These are phyloP conservation scores for Eumaeus atala DNA, from an alignment of 1,140 invertebrate species.

Conservation along the genomic window DNA sequence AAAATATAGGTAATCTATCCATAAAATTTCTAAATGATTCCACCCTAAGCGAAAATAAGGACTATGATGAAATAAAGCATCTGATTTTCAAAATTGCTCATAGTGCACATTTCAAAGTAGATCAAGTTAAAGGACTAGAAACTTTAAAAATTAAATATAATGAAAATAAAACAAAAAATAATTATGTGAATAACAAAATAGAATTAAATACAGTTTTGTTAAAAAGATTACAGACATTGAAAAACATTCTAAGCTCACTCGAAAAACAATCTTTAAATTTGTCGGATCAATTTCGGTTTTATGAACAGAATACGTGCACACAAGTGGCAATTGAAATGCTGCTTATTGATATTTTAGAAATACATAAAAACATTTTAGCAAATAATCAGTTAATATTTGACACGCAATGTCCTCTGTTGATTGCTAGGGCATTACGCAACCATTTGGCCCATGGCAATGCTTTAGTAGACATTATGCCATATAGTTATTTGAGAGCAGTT, in stretches of 20 bases:
- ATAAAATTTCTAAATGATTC: not conserved
- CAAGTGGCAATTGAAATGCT: not conserved
- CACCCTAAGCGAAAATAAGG: not conserved
- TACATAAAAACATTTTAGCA: not conserved
- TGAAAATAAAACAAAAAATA: constrained; percentile 1
- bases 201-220: not conserved
- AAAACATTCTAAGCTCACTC: not conserved
- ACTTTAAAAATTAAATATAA: constrained; percentile 4
- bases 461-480: constrained; percentile 2
- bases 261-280: not conserved
- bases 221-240: not conserved
- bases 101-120: not conserved
- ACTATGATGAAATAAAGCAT: not conserved
- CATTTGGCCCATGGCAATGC: not conserved
- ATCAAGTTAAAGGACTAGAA: not conserved
- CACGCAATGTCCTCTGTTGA: not conserved
- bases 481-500: not conserved
- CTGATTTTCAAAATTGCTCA: not conserved
- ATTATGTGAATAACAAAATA: not conserved
- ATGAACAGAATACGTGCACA: not conserved
- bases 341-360: not conserved
- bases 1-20: not conserved
- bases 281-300: not conserved
- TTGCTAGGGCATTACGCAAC: not conserved
- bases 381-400: constrained; percentile 6